A percentile compares a stretch with the other conserved stretches of the same genome.
These are phyloP conservation scores for Phlogophora meticulosa DNA, from an alignment of 2,888 invertebrate genomes.

Conservation along the genomic window DNA sequence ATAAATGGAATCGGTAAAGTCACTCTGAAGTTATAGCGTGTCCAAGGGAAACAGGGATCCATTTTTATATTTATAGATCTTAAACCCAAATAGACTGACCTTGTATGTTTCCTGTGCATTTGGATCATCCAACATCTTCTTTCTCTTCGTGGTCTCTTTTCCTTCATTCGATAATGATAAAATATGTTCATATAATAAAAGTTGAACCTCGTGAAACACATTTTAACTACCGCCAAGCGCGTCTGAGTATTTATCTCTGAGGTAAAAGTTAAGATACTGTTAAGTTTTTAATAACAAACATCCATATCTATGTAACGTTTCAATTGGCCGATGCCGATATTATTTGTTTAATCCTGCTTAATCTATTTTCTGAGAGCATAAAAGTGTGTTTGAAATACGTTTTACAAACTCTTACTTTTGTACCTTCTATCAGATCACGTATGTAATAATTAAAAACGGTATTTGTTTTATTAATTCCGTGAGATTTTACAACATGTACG, in stretches of 20 bases:
- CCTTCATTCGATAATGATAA: not conserved
- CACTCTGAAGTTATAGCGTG: not conserved
- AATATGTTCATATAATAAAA: not conserved
- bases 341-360: slow-evolving; percentile 8
- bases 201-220: not conserved
- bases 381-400: slow-evolving; percentile 24
- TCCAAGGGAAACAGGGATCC: no score
- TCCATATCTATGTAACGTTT: not conserved
- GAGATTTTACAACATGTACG: not conserved
- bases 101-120: slow-evolving; percentile 1
- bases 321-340: not conserved
- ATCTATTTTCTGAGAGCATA: slow-evolving; percentile 6
- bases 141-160: not conserved
- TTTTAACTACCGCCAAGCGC: no score
- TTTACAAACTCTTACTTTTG: slow-evolving; percentile 16
- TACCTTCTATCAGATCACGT: not conserved
- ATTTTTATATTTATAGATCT: no score
- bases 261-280: no score
- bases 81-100: not conserved
- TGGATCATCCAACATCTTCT: slow-evolving; percentile 1
- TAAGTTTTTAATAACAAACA: no score
- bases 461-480: not conserved
- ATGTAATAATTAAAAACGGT: slow-evolving; percentile 5
- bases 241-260: no score
- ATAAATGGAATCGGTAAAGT: not conserved